Evolutionary conservation across 1,140 invertebrate genomes (phyloP).

Genomic region (Tetraneura akinire): DNA sequence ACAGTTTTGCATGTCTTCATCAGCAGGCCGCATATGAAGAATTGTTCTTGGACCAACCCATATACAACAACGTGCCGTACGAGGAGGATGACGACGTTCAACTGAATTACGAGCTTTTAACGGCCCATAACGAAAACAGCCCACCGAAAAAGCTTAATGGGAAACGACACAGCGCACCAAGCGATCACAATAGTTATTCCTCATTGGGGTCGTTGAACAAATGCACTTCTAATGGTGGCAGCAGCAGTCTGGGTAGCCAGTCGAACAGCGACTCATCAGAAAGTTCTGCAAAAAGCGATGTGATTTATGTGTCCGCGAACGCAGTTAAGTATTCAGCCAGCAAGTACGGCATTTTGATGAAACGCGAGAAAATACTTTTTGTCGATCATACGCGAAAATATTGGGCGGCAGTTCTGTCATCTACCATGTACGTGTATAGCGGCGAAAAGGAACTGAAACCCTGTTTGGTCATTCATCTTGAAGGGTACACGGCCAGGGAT

Average conservation of each 20-base stretch:
- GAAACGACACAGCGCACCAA: slow-evolving; percentile 27
- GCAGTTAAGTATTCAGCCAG: slow-evolving; percentile 53
- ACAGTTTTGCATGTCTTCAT: slow-evolving; percentile 42
- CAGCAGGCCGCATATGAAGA: slow-evolving; percentile 43
- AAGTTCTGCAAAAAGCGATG: slow-evolving; percentile 41
- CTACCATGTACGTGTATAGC: slow-evolving; percentile 52
- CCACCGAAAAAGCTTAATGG: neutral
- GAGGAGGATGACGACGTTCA: slow-evolving; percentile 10
- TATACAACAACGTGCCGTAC: slow-evolving; percentile 45
- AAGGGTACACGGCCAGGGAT: slow-evolving; percentile 53
- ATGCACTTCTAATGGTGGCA: neutral
- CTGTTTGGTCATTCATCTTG: slow-evolving; percentile 45
- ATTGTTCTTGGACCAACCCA: slow-evolving; percentile 27
- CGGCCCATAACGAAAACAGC: neutral
- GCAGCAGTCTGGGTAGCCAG: slow-evolving; percentile 26
- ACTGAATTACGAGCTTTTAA: slow-evolving; percentile 16
- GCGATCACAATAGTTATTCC: neutral
- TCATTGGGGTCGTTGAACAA: slow-evolving; percentile 6
- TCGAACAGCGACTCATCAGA: slow-evolving; percentile 45
- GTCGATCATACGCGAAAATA: slow-evolving; percentile 53
- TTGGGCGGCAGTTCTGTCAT: slow-evolving; percentile 53
- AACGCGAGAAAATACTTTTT: slow-evolving; percentile 54
- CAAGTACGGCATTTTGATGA: slow-evolving; percentile 52
- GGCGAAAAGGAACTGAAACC: slow-evolving; percentile 52
- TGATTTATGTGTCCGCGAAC: slow-evolving; percentile 53